Conservation (phyloP, 2,888 invertebrate species). For the Dilophus febrilis region DNA sequence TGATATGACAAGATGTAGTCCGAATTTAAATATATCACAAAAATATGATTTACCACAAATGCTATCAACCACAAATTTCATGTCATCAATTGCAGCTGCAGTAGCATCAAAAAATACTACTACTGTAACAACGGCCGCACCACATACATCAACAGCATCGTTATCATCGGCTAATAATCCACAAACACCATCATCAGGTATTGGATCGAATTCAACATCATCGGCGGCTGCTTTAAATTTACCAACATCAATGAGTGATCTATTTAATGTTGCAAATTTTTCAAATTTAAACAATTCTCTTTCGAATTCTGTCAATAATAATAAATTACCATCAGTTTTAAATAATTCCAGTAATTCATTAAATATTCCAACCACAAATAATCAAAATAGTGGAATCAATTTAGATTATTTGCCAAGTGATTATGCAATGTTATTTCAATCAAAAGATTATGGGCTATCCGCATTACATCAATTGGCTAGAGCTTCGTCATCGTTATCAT, state of each 20-base stretch:
- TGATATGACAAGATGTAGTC: constrained; percentile 1
- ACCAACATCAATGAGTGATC: too few relatives aligned
- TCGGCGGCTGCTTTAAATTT: too few relatives aligned
- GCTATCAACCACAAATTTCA: not conserved
- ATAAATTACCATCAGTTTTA: too few relatives aligned
- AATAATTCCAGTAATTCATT: too few relatives aligned
- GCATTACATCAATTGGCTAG: constrained; percentile 26
- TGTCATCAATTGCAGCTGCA: not conserved
- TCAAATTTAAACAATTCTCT: not conserved
- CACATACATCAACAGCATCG: not conserved
- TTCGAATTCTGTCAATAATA: not conserved
- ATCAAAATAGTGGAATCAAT: not conserved
- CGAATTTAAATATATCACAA: not conserved
- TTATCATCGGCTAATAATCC: too few relatives aligned
- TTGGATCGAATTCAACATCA: too few relatives aligned
- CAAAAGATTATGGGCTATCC: constrained; percentile 25
- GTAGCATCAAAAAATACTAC: not conserved
- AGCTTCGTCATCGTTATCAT: constrained; percentile 24
- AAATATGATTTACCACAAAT: not conserved
- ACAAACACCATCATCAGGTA: not conserved
- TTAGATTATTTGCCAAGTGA: constrained; percentile 27
- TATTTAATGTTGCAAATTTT: too few relatives aligned
- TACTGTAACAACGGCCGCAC: not conserved
- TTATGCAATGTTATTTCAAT: constrained; percentile 21
- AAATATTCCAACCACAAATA: constrained; percentile 2